Base-by-base conservation (phyloP, 2,113 vertebrate genomes). In the Tylochromis polylepis region DNA sequence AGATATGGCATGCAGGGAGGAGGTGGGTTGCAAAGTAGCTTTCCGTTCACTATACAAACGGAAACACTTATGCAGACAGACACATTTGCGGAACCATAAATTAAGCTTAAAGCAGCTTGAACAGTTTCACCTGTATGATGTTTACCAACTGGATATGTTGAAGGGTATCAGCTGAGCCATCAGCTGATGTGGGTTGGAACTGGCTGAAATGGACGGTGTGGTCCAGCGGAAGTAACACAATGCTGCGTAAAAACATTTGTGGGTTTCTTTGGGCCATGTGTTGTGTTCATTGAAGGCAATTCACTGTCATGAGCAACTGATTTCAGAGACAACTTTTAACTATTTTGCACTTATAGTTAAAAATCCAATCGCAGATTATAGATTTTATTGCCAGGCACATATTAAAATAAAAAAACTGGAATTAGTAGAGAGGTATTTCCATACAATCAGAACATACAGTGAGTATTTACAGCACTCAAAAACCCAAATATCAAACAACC, bases 401-500 rank as follows among this genome's bases (percentile, higher is more conserved):
- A 31, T 31, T 5, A 31, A 31, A 31, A 31, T 31, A 5, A 31
- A 31, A 31, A 31, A 31, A 4, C 31, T 31, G 31, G 4, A 31
- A 31, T 31, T 31, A 31, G 31, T 31, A 31, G 31, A 5, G 31
- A 31, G 31, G 31, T 31, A 31, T 31, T 31, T 31, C 31, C 31
- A 31, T 31, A n/a, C n/a, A 29, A 29, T 29, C 29, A 29, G 29
- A 29, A 29, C 29, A 4, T 4, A 29, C 29, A 29, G 29, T n/a
- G n/a, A n/a, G 31, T 34, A 65, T 65, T 65, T 65, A 10, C 31
- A n/a, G 0, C 18, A 5, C 34, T 65, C 11, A n/a, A 9, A 20
- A 2, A 0, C 0, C 0, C 15, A 62, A n/a, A 4, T 38, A 12
- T 65, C 60, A 38, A 65, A 11, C 34, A 14, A 65, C 3, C 20